phyloP scores from a whole-genome alignment of 2,113 vertebrate genomes.

The pig (Sus scrofa) region DNA sequence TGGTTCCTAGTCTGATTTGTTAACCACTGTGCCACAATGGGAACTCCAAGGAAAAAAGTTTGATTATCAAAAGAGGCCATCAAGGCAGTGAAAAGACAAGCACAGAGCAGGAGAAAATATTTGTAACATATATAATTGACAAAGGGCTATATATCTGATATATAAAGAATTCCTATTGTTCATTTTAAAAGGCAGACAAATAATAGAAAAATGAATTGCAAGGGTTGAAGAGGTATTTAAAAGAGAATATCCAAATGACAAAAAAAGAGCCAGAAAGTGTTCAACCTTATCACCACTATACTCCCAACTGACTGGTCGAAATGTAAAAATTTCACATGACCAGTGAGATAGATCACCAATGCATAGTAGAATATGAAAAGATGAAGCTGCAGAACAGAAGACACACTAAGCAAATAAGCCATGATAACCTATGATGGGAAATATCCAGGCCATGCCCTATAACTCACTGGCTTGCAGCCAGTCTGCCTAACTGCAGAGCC shows the following conservation, averaged over 20 bases:
- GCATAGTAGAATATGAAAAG: not conserved
- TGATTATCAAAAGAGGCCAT: not conserved
- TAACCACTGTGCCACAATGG: too few relatives aligned
- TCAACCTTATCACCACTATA: not conserved
- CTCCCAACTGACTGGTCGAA: not conserved
- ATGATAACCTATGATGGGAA: not conserved
- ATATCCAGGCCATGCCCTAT: not conserved
- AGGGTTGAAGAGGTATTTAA: not conserved
- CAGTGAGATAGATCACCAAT: not conserved
- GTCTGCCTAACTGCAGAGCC: not conserved
- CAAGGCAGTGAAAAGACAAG: not conserved
- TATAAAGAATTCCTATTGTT: not conserved
- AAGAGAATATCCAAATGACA: not conserved
- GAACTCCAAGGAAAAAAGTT: not conserved
- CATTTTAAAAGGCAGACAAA: slow-evolving; percentile 2
- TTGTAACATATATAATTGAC: not conserved
- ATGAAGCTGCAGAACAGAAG: not conserved
- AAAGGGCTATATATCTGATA: not conserved
- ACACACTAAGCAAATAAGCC: not conserved
- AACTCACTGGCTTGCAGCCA: not conserved
- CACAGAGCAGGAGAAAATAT: not conserved
- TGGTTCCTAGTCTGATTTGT: too few relatives aligned
- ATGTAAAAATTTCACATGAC: not conserved
- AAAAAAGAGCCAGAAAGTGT: not conserved
- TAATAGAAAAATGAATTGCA: slow-evolving; percentile 7